phyloP scores from a whole-genome alignment of 2,888 invertebrate species.

The Ferdinandea cuprea region DNA sequence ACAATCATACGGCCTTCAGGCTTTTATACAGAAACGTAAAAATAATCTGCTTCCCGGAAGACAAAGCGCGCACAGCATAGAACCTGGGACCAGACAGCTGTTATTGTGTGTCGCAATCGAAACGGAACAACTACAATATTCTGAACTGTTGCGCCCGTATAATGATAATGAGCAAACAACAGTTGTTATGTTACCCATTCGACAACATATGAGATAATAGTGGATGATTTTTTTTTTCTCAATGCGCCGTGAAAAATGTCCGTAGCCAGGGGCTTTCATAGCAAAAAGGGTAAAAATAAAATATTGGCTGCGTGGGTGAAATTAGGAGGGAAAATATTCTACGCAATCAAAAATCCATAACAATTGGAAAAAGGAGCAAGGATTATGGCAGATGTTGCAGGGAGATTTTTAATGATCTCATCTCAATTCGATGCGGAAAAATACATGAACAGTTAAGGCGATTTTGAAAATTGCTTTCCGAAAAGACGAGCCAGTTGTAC shows the following conservation, averaged over 20 bases:
- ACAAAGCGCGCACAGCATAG: slow-evolving; percentile 14
- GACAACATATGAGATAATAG: slow-evolving; percentile 66
- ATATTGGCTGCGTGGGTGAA: too few species aligned
- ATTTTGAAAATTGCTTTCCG: too few species aligned
- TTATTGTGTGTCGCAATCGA: slow-evolving; percentile 41
- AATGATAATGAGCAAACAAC: slow-evolving; percentile 68
- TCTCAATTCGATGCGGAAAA: too few species aligned
- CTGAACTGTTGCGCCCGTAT: slow-evolving; percentile 68
- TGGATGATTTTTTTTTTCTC: slow-evolving; percentile 58
- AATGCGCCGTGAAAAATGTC: background rate
- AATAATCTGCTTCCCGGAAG: slow-evolving; percentile 57
- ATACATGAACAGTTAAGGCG: too few species aligned
- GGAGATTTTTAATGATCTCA: too few species aligned
- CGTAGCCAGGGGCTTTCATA: too few species aligned
- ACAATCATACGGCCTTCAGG: slow-evolving; percentile 55
- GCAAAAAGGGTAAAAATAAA: too few species aligned
- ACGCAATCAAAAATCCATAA: too few species aligned
- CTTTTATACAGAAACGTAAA: slow-evolving; percentile 44
- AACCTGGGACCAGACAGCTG: slow-evolving; percentile 45
- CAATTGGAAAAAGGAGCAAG: too few species aligned
- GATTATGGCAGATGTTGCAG: too few species aligned
- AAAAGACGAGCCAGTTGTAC: too few species aligned
- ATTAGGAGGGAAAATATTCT: too few species aligned
- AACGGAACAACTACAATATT: slow-evolving; percentile 11
- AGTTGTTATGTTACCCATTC: slow-evolving; percentile 62